Percentiles rank a stretch among this genome's conserved stretches.
These are phyloP conservation scores for Eueides isabella DNA, from an alignment of 1,140 invertebrate genomes.

Conservation along the genomic window DNA sequence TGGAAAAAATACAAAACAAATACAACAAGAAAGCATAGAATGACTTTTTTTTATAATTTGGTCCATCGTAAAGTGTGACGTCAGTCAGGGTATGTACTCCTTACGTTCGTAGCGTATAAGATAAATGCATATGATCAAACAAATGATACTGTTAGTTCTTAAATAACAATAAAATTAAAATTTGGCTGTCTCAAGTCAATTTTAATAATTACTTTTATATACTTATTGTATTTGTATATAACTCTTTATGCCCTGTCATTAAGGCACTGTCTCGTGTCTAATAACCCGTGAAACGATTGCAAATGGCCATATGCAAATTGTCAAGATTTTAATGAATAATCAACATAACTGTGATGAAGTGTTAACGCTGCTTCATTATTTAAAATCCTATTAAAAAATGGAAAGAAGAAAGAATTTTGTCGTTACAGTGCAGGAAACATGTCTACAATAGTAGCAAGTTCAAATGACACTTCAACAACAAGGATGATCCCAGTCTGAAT, in stretches of 20 bases:
- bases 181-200: background rate
- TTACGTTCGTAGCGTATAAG: no score
- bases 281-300: constrained; percentile 13
- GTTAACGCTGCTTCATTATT: constrained; percentile 9
- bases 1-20: no score
- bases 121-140: no score
- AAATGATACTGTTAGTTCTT: no score
- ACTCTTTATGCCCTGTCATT: background rate
- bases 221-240: background rate
- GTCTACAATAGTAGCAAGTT: background rate
- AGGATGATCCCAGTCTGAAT: no score
- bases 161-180: background rate
- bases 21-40: no score
- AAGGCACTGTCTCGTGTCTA: constrained; percentile 14
- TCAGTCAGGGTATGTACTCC: no score
- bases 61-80: no score
- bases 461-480: background rate
- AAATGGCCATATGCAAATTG: constrained; percentile 16
- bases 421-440: no score
- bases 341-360: constrained; percentile 12
- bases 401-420: background rate
- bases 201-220: background rate
- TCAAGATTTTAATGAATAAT: constrained; percentile 18
- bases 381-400: background rate
- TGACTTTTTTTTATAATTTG: no score